Conservation (phyloP, 2,888 invertebrate genomes). For the Diloba caeruleocephala region DNA sequence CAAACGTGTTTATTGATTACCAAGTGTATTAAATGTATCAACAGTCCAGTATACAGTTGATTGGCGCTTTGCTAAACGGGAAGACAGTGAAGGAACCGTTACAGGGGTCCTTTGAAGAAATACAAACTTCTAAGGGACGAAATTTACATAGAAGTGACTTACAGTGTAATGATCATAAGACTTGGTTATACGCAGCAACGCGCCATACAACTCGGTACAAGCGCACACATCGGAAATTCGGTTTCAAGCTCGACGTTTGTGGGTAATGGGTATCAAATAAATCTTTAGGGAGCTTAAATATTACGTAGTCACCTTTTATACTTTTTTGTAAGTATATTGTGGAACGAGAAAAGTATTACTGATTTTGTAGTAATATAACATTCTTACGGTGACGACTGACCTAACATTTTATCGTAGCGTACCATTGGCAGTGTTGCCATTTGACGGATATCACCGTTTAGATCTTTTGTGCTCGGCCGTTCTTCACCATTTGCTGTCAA, state of each 20-base stretch:
- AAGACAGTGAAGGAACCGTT: constrained; percentile 27
- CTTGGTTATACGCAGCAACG: constrained; percentile 38
- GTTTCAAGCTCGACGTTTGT: constrained; percentile 33
- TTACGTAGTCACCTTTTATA: no score
- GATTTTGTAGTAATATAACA: no score
- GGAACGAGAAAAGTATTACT: no score
- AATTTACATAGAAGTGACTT: constrained; percentile 2
- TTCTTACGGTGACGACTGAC: no score
- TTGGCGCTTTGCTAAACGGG: constrained; percentile 55
- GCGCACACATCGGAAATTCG: constrained; percentile 50
- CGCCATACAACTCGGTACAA: constrained; percentile 52
- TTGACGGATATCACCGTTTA: no score
- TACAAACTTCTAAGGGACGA: constrained; percentile 19
- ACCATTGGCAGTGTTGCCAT: no score
- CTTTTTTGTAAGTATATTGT: no score
- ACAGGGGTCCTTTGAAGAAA: constrained; percentile 11
- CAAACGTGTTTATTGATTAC: constrained; percentile 69
- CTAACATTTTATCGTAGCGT: no score
- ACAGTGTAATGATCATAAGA: constrained; percentile 6
- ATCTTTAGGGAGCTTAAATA: background rate
- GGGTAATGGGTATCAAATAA: constrained; percentile 8
- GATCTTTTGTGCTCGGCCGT: no score
- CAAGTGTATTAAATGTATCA: constrained; percentile 66
- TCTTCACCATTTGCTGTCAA: no score
- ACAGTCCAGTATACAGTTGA: constrained; percentile 58